phyloP scores from a whole-genome alignment of 1,140 invertebrate genomes.

The Acromyrmex echinatior region DNA sequence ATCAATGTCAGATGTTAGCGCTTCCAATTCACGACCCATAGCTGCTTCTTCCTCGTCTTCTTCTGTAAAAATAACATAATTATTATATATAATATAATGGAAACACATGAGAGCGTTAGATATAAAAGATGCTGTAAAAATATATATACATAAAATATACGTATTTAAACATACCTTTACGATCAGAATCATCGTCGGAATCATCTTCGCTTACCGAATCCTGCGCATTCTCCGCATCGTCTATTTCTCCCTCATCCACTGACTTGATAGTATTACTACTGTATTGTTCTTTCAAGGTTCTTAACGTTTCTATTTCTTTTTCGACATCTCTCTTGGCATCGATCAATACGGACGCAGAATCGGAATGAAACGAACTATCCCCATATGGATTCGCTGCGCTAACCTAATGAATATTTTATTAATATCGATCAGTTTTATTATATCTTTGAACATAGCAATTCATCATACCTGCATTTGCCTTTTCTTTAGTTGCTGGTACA shows the following conservation, averaged over 20 bases:
- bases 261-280: slow-evolving; percentile 76
- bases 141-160: not conserved
- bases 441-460: not conserved
- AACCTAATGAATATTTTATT: slow-evolving; percentile 57
- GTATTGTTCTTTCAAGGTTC: slow-evolving; percentile 83
- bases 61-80: slow-evolving; percentile 75
- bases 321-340: slow-evolving; percentile 90
- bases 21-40: slow-evolving; percentile 91
- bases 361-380: slow-evolving; percentile 81
- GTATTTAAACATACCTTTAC: slow-evolving; percentile 79
- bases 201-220: slow-evolving; percentile 89
- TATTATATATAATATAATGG: not conserved
- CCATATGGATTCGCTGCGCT: slow-evolving; percentile 81
- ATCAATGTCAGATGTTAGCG: slow-evolving; percentile 95
- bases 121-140: not conserved
- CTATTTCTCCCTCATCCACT: slow-evolving; percentile 84
- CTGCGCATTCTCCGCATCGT: slow-evolving; percentile 86
- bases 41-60: slow-evolving; percentile 86
- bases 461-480: slow-evolving; percentile 82
- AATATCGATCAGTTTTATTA: not conserved
- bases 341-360: slow-evolving; percentile 87
- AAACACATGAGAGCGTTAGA: not conserved
- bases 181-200: slow-evolving; percentile 88
- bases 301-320: slow-evolving; percentile 87
- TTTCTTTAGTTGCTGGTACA: slow-evolving; percentile 93